phyloP scores from a whole-genome alignment of 2,113 vertebrate genomes.

The Dissostichus mawsoni region DNA sequence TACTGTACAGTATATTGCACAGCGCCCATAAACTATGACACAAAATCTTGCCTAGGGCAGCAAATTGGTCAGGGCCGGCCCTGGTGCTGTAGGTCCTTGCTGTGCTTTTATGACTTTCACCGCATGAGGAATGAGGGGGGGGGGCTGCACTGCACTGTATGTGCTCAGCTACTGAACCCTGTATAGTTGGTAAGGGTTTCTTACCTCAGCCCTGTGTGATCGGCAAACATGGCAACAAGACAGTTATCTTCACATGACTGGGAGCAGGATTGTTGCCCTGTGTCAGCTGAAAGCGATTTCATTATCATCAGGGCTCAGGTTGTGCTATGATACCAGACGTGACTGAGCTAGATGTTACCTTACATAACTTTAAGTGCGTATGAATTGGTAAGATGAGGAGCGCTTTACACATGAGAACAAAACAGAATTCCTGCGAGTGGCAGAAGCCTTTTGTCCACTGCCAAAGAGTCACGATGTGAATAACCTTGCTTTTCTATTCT shows the following conservation, averaged over 20 bases:
- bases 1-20: too few relatives aligned
- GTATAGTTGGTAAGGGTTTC: neutral
- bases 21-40: too few relatives aligned
- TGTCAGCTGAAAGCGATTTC: conserved; percentile 13
- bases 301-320: conserved; percentile 19
- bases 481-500: conserved; percentile 20
- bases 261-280: neutral
- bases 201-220: conserved; percentile 14
- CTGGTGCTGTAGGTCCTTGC: conserved; percentile 38
- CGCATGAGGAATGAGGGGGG: conserved; percentile 33
- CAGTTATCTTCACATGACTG: conserved; percentile 33
- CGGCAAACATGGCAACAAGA: conserved; percentile 16
- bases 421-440: conserved; percentile 12
- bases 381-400: neutral
- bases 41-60: too few relatives aligned
- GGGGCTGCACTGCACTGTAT: conserved; percentile 46
- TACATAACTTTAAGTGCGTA: conserved; percentile 7
- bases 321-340: conserved; percentile 12
- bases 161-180: conserved; percentile 30
- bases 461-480: conserved; percentile 48
- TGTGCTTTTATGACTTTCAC: conserved; percentile 63
- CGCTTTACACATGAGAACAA: neutral
- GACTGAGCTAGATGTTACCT: conserved; percentile 12
- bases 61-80: too few relatives aligned
- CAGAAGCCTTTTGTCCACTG: conserved; percentile 46